Evolutionary conservation across 2,113 vertebrate genomes (phyloP).

Genomic region (Peromyscus californicus): DNA sequence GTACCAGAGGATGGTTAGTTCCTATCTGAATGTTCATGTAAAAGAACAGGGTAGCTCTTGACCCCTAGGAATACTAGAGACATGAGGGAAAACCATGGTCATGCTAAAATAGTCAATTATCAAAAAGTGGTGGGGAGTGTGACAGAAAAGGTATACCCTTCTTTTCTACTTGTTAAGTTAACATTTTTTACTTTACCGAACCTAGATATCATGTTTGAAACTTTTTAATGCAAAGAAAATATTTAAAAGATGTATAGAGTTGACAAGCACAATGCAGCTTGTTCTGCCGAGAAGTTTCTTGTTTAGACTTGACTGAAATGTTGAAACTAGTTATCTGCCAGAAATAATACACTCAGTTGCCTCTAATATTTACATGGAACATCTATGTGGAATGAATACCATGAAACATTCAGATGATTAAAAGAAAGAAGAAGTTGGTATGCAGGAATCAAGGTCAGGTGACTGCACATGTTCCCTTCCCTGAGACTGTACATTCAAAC

Average conservation of each 20-base stretch:
- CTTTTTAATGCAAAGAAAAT: conserved; percentile 54
- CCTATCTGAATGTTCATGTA: not conserved
- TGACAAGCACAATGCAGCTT: conserved; percentile 15
- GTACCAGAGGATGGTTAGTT: not conserved
- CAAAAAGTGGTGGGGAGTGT: not conserved
- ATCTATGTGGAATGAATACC: not conserved
- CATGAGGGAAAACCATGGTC: not conserved
- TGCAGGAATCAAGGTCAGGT: no score
- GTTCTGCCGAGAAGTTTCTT: conserved; percentile 38
- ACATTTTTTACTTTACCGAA: not conserved
- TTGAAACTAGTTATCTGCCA: conserved; percentile 1
- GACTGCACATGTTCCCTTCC: not conserved
- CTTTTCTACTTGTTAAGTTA: not conserved
- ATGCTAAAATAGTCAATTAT: not conserved
- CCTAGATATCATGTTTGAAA: conserved; percentile 12
- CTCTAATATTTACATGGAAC: not conserved
- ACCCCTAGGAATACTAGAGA: not conserved
- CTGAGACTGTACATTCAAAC: not conserved
- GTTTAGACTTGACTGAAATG: conserved; percentile 56
- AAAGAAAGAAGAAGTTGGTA: not conserved
- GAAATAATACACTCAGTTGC: not conserved
- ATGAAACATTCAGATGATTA: not conserved
- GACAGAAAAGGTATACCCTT: not conserved
- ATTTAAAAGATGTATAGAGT: not conserved
- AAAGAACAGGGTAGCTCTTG: not conserved